phyloP scores from a whole-genome alignment of 37 sponge, comb jelly and placozoan genomes.

The Amphimedon queenslandica region DNA sequence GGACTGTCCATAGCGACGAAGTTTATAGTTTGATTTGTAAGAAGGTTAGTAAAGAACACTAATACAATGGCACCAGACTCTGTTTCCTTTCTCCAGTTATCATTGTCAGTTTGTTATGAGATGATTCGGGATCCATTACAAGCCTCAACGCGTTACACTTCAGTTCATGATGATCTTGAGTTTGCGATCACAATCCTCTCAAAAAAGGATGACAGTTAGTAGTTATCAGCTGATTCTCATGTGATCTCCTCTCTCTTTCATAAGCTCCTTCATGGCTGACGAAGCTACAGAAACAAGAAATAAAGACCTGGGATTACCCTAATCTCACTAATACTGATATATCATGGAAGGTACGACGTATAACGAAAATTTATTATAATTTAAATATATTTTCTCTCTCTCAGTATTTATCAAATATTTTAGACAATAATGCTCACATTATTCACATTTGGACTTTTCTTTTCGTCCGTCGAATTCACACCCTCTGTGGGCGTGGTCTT shows the following conservation, averaged over 20 bases:
- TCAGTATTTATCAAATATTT: slow-evolving; percentile 36
- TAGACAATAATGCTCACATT: slow-evolving; percentile 25
- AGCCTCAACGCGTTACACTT: slow-evolving; percentile 42
- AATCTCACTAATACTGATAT: slow-evolving; percentile 32
- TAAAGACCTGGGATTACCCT: slow-evolving; percentile 57
- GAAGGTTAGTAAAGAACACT: not conserved
- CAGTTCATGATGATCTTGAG: slow-evolving; percentile 35
- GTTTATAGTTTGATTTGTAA: not conserved
- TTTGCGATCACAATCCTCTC: slow-evolving; percentile 11
- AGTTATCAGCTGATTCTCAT: not conserved
- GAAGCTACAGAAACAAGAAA: slow-evolving; percentile 3
- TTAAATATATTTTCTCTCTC: not conserved
- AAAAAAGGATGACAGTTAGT: not conserved
- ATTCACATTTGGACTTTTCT: slow-evolving; percentile 58
- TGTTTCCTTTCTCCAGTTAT: slow-evolving; percentile 25
- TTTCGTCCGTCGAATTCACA: slow-evolving; percentile 29
- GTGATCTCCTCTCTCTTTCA: not conserved
- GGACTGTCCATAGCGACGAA: not conserved
- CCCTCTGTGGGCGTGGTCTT: slow-evolving; percentile 28
- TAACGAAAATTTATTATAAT: not conserved
- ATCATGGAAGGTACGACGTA: slow-evolving; percentile 3
- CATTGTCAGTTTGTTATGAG: slow-evolving; percentile 61
- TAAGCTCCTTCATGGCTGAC: slow-evolving; percentile 21
- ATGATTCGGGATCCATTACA: slow-evolving; percentile 39
- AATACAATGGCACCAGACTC: not conserved